phyloP scores from a whole-genome alignment of 2,113 vertebrate genomes.

The Mesocricetus auratus region DNA sequence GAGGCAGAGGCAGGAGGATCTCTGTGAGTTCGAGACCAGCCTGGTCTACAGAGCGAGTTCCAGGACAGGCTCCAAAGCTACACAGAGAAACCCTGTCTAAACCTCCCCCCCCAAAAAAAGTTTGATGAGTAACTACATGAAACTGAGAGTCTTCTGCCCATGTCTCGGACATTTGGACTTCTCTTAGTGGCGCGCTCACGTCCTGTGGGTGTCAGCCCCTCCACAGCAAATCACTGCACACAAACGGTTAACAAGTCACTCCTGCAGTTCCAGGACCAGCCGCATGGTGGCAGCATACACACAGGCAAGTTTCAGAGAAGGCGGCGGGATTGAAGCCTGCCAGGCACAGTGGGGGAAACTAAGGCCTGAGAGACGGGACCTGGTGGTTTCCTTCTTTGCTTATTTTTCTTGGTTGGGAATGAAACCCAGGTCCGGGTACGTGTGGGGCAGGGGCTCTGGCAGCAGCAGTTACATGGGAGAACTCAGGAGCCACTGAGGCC shows the following conservation, averaged over 20 bases:
- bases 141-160: not conserved
- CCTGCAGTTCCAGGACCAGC: not conserved
- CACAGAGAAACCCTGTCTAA: too few species aligned
- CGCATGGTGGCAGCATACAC: constrained; percentile 57
- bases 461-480: not conserved
- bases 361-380: not conserved
- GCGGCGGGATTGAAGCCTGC: too few species aligned
- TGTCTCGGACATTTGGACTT: not conserved
- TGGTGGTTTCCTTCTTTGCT: not conserved
- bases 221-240: not conserved
- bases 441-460: not conserved
- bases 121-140: not conserved
- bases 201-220: not conserved
- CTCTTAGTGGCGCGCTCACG: not conserved
- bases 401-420: not conserved
- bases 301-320: not conserved
- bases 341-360: not conserved
- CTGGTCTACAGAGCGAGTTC: too few species aligned
- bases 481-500: not conserved
- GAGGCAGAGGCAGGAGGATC: too few species aligned
- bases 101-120: too few species aligned
- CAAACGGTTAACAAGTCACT: not conserved
- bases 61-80: too few species aligned
- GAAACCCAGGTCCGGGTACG: not conserved
- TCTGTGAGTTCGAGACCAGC: too few species aligned